Evolutionary conservation across 2,888 invertebrate species (phyloP), one percentile per base, ranked within the genome.

Genomic region (Eupithecia inturbata): DNA sequence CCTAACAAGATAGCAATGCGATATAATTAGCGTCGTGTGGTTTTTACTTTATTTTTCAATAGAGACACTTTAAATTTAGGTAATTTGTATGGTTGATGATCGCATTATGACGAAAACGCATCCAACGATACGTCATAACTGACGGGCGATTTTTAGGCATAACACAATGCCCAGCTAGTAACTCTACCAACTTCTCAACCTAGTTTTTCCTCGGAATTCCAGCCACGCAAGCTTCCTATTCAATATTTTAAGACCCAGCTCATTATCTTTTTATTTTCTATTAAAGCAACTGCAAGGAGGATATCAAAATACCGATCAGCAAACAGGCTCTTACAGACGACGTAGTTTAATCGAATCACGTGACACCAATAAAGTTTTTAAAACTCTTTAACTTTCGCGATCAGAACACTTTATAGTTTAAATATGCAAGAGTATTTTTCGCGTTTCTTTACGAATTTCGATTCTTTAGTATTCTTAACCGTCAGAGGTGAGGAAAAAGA

Each of bases 211-310:
- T 19, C 31, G 31, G 28, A 10, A 62, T 62, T 19, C 62, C 31
- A 9, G 19, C 28, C 19, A 62, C 31, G 62, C 19, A 22, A 39
- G 39, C 39, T 36, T 39, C 22, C 64, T 33, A 64, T 36, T 33
- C 10, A 64, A 39, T 36, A 62, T 62, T 31, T 60, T 26, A 31
- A 62, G 62, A 62, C 31, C 31, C 19, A 62, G 62, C 31, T 19
- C 31, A 57, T 57, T 57, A 57, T 26, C 14, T 12, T 57, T 62
- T 31, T 62, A 31, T 62, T 62, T 62, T 62, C 62, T 26, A 57
- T 57, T 26, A 12, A 26, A 57, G 57, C 57, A 26, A 26, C 57
- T 57, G 57, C 57, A 26, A 26, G 12, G 26, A 57, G 26, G 57
- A 12, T 26, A 57, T 57, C 26, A 57, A 26, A 57, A 57, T 57